Evolutionary conservation across 2,797 vertebrate genomes (phyloP).

Genomic region (Oreortyx pictus): DNA sequence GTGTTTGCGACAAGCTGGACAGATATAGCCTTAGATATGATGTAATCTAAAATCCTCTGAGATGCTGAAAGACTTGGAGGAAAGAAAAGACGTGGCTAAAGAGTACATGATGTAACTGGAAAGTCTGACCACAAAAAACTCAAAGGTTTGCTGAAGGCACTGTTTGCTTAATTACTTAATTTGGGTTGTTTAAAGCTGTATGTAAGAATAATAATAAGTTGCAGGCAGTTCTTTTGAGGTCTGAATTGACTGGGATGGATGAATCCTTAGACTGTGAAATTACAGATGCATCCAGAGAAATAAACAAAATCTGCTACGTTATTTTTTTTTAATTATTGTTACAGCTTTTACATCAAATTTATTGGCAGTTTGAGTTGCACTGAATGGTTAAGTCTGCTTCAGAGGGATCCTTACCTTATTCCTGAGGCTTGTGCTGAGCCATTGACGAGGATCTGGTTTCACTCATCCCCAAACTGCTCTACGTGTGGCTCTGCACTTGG

Average conservation of each 20-base stretch:
- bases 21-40: not conserved
- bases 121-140: slow-evolving; percentile 1
- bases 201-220: not conserved
- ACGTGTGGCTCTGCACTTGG: fast-evolving
- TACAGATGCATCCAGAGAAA: not conserved
- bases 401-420: not conserved
- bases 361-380: not conserved
- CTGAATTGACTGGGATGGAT: not conserved
- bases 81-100: not conserved
- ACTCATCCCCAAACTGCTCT: not conserved
- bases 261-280: not conserved
- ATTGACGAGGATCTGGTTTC: not conserved
- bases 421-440: not conserved
- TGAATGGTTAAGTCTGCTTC: not conserved
- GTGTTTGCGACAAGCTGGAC: not conserved
- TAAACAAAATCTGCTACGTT: not conserved
- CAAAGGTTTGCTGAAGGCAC: not conserved
- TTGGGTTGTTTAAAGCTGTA: not conserved
- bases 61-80: not conserved
- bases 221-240: not conserved
- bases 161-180: not conserved
- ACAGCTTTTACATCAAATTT: not conserved
- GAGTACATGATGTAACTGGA: not conserved
- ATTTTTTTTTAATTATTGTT: not conserved
- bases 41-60: not conserved